phyloP scores from a whole-genome alignment of 2,113 vertebrate species.

The Syrrhaptes paradoxus region DNA sequence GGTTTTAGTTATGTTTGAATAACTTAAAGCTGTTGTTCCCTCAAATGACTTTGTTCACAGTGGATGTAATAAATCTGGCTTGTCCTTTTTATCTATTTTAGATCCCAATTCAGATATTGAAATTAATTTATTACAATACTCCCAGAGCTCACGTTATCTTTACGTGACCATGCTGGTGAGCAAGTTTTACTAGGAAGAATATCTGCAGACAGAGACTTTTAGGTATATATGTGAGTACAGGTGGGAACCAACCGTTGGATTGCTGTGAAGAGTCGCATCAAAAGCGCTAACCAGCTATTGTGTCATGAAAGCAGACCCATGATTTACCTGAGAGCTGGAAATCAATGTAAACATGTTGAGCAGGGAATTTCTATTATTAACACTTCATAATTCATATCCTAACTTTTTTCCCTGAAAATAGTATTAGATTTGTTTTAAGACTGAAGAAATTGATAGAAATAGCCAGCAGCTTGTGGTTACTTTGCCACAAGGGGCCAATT shows the following conservation, averaged over 20 bases:
- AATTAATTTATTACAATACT: not conserved
- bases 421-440: not conserved
- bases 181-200: not conserved
- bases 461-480: not conserved
- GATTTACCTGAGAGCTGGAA: not conserved
- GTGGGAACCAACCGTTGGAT: not conserved
- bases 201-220: not conserved
- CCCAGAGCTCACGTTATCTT: not conserved
- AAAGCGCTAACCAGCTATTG: not conserved
- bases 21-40: not conserved
- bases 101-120: conserved; percentile 1
- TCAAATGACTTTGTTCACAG: not conserved
- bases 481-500: not conserved
- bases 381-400: not conserved
- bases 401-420: not conserved
- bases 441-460: not conserved
- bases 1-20: not conserved
- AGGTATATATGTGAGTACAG: not conserved
- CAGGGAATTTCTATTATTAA: not conserved
- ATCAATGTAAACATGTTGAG: not conserved
- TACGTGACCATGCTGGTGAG: not conserved
- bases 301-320: not conserved
- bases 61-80: not conserved
- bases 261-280: not conserved
- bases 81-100: not conserved